These are phyloP conservation scores for Selene dorsalis DNA, from an alignment of 2,797 vertebrate genomes.

Conservation along the genomic window DNA sequence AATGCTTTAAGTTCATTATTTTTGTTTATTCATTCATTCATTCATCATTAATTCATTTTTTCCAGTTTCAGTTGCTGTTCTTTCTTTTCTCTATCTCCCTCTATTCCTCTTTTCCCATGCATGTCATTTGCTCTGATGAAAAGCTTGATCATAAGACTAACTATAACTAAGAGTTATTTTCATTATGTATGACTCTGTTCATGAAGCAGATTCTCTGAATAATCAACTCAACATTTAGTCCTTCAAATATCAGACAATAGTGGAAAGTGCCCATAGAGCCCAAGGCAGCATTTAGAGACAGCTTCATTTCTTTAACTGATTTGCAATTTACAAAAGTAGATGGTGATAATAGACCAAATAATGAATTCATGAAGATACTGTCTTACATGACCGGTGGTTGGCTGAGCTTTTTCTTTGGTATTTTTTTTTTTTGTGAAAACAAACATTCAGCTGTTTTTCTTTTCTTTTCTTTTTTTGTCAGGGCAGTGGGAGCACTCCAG, in stretches of 20 bases:
- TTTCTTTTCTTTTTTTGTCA: background rate
- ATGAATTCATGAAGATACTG: background rate
- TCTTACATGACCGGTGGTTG: background rate
- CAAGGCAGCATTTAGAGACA: background rate
- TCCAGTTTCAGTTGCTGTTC: background rate
- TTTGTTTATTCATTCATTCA: background rate
- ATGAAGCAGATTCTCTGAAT: background rate
- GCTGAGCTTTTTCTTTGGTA: background rate
- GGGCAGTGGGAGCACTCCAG: background rate
- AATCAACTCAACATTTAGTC: background rate
- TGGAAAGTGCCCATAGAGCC: background rate
- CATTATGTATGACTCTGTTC: background rate
- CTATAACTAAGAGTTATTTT: background rate
- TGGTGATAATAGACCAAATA: background rate
- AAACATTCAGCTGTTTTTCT: background rate
- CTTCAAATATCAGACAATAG: background rate
- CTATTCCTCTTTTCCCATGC: no score
- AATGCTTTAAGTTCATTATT: background rate
- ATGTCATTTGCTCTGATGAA: slow-evolving; percentile 4
- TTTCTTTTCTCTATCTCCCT: background rate
- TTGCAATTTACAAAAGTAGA: background rate
- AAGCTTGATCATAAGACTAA: background rate
- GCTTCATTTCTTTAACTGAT: background rate
- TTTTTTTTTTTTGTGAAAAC: background rate
- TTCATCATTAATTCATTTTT: background rate